Base-by-base conservation (phyloP, 2,113 vertebrate genomes). In the Passer domesticus region DNA sequence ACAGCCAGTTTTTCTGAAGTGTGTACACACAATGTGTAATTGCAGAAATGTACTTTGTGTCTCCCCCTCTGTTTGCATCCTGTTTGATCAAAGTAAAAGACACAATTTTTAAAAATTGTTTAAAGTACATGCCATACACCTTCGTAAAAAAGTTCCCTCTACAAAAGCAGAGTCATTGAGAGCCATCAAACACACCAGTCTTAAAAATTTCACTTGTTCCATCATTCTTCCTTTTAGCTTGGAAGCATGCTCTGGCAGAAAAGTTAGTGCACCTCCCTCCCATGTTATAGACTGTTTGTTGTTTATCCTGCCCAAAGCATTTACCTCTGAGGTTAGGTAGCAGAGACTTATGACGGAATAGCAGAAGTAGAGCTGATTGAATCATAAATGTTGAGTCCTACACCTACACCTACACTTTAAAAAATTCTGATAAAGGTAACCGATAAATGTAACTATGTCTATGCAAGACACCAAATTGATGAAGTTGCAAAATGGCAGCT, bases 201-300 rank as follows among this genome's bases (percentile, higher is more conserved):
- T 70, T 52, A 62, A 56, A 14, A 85, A 63, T 43, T 28, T 76
- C 10, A 79, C 19, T 49, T 53, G 16, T 49, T 49, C n/a, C 31
- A 35, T 35, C 12, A 23, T 72, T 58, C 13, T 76, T 18, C 15
- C 27, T 56, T 85, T 75, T 47, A 70, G 15, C 24, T 58, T 53
- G 37, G 47, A 83, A 86, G 44, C 13, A 27, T 6, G 20, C 10
- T 22, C 15, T 53, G 31, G 35, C 35, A 69, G 49, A 78, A 73
- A 28, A n/a, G 16, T 18, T 27, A 43, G 14, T 24, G 11, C 17
- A 33, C 7, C 15, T 72, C 18, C 19, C 31, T 56, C 31, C 47
- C 62, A 56, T 0, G 0, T 28, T 53, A 37, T 22, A 62, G 33
- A 15, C 6, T 6, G 3, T 13, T 66, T 33, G 33, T 30, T 72